Evolutionary conservation across 2,113 vertebrate species (phyloP).

Genomic region (Gavia stellata): DNA sequence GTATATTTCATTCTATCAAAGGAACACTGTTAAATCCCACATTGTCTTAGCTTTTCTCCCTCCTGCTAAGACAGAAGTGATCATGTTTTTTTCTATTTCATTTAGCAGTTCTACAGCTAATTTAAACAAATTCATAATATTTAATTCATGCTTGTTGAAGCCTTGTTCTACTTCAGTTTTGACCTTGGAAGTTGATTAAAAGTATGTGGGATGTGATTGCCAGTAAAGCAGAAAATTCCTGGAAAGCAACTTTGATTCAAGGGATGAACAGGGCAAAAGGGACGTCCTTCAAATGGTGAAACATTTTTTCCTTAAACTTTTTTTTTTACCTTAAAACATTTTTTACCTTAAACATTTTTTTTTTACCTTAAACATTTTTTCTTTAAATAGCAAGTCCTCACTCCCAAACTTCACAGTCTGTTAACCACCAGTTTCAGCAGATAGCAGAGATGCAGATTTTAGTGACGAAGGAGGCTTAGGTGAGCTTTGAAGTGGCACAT

Average conservation of each 20-base stretch:
- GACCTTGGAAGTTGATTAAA: slow-evolving; percentile 12
- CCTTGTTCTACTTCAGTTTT: background rate
- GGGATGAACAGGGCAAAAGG: background rate
- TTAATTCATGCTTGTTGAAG: background rate
- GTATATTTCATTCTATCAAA: background rate
- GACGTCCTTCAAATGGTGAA: background rate
- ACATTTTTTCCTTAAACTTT: no score
- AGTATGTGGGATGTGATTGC: background rate
- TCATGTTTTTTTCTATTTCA: background rate
- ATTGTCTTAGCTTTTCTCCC: background rate
- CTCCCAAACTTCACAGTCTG: background rate
- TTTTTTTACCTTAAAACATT: no score
- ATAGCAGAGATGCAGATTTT: background rate
- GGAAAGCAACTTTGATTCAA: background rate
- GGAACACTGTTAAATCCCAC: background rate
- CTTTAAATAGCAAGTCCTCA: background rate
- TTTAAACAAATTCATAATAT: background rate
- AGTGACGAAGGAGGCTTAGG: background rate
- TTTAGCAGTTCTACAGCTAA: background rate
- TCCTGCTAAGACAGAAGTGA: background rate
- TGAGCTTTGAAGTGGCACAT: background rate
- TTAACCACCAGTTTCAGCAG: background rate
- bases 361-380: background rate
- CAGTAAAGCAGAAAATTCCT: background rate
- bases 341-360: no score